Evolutionary conservation across 2,113 vertebrate species (phyloP).

Genomic region (Microcebus jonahi): DNA sequence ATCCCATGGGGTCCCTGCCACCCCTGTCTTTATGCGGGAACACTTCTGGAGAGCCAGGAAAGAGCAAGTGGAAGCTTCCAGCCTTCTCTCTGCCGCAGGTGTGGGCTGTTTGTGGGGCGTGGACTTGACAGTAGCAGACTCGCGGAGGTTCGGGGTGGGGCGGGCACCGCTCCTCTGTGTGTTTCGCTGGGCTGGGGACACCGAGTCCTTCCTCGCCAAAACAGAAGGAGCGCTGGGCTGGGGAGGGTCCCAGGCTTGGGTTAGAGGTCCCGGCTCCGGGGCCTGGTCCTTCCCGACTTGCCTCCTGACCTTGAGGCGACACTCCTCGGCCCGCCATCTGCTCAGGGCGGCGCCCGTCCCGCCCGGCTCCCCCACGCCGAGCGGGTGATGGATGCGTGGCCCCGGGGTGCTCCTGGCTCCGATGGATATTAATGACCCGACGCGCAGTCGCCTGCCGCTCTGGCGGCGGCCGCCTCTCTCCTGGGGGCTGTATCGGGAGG

Average conservation of each 20-base stretch:
- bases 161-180: accelerated
- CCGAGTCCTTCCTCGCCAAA: background rate
- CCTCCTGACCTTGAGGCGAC: background rate
- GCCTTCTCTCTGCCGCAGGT: background rate
- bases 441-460: slow-evolving; percentile 88
- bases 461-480: slow-evolving; percentile 89
- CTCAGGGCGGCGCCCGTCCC: background rate
- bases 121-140: background rate
- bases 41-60: accelerated
- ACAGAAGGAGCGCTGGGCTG: background rate
- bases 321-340: slow-evolving; percentile 20
- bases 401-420: slow-evolving; percentile 47
- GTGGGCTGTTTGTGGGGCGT: background rate
- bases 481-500: slow-evolving; percentile 84
- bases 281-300: background rate
- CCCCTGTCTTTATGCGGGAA: background rate
- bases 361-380: background rate
- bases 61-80: background rate
- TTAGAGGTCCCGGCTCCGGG: background rate
- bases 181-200: background rate
- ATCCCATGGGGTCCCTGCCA: accelerated
- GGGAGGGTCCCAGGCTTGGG: background rate
- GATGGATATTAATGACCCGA: slow-evolving; percentile 83
- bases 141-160: background rate
- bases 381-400: slow-evolving; percentile 50